Evolutionary conservation across 2,888 invertebrate species (phyloP), one percentile per base, ranked within the genome.

Genomic region (Apotomis turbidana): DNA sequence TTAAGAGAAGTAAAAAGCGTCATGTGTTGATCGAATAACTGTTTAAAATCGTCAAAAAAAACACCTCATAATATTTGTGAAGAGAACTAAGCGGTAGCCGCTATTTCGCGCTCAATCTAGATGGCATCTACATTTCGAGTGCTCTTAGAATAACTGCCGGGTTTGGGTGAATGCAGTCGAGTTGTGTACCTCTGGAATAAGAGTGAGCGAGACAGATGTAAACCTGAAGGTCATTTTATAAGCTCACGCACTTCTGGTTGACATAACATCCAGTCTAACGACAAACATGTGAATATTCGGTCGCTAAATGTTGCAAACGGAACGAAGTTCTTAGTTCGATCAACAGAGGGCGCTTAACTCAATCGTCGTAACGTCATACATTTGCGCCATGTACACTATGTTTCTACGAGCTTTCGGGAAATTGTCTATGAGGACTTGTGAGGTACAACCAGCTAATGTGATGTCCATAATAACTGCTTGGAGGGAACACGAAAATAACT

Each of bases 361-460:
- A 52, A 52, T 41, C n/a, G 13, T 6, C 10, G 8, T 51, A 27
- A n/a, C 13, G 63, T 63, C 52, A 38, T 36, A 38, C 13, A 36
- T 41, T 8, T 15, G 49, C 49, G 49, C 49, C 49, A 49, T 49
- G 49, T 49, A 49, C 49, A 49, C 49, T 12, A 9, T 41, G 41
- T 41, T 41, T 49, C 49, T 54, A 9, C 3, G 79, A 82, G 81
- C 87, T 88, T 88, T 88, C 86, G 88, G 89, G 87, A 85, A 82
- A 86, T 87, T 88, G 89, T 89, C 89, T 89, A 87, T 87, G 89
- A 89, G 80, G 81, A 80, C 77, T 83, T 82, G 86, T 84, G 85
- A 84, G 85, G 87, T 85, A 86, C 86, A 84, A 89, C 85, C 82
- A 80, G 85, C 85, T 83, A 80, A 78, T 87, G 89, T 89, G 90